Evolutionary conservation across 1,140 invertebrate genomes (phyloP), one percentile per base, ranked within the genome.

Genomic region (Meloidogyne floridensis): DNA sequence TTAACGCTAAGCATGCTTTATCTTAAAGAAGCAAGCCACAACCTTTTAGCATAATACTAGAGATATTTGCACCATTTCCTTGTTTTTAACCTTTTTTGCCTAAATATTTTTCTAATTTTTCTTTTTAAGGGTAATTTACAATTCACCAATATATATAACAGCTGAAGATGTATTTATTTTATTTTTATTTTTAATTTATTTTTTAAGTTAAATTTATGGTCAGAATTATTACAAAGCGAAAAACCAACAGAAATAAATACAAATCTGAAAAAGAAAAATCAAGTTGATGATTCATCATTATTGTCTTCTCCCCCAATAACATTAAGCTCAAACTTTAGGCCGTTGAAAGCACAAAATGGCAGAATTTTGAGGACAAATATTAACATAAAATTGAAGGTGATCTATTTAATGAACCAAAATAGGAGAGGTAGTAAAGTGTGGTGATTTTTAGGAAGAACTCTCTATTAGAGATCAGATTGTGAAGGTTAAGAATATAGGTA

Each of bases 361-460:
- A 93, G 96, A 87, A 95, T 95, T 69, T 93, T 98, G 83, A 93
- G 96, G 88, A 98, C 96, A 81, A 98, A 98, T 90, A 98, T 98
- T 90, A 95, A 98, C 92, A 96, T 97, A 92, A 94, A 93, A 87
- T 93, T 93, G 75, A 90, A 90, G 84, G 86, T 85, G n/a, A 59
- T 72, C 0, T 72, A 32, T 32, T 32, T 32, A 32, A 32, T 32
- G 32, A 32, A 32, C 32, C 32, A 32, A 32, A 20, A 32, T 32
- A 32, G 32, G 32, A 32, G 32, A 32, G 32, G 32, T 0, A 32
- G 32, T 32, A 32, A 32, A 32, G 32, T 32, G 1, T 32, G 32
- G 32, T 32, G 32, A 32, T 32, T 32, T 32, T 32, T 32, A 32
- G 32, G 0, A 32, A 32, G 1, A 32, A 32, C 32, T 32, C 1